Base-by-base conservation (phyloP, 2,888 invertebrate genomes). In the Philereme transversata region DNA sequence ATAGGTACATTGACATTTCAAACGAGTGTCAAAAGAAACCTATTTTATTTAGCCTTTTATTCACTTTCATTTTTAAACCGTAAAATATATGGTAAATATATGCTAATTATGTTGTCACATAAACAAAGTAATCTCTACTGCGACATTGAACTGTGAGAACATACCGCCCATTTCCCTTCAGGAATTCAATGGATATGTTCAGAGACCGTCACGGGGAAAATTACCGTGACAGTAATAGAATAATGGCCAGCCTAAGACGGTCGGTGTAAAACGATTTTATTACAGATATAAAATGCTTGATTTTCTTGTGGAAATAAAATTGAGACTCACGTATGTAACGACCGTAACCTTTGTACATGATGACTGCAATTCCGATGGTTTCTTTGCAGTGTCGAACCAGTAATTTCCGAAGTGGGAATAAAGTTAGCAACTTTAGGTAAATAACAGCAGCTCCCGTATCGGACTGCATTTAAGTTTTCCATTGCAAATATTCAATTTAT, bases 81-180 rank as follows among this genome's bases (percentile, higher is more conserved):
- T 22, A 22, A 22, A 22, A 22, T 22, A 22, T 22, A 22, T 22
- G 22, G 22, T 22, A 22, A 1, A 2, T 22, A 22, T 22, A n/a
- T n/a, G n/a, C n/a, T n/a, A n/a, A n/a, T n/a, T n/a, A n/a, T n/a
- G n/a, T n/a, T 38, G 38, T 40, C 34, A 54, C 40, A 47, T 46
- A 40, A 35, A 41, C 7, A 45, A n/a, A 11, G 45, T 36, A 35
- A 49, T 5, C 8, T 22, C 36, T 51, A 47, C 38, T 53, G 47
- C 61, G 65, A 70, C 66, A 67, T 71, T 72, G 65, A 61, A 62
- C 66, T 72, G 75, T 80, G 78, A 72, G 77, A 81, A 75, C 60
- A 44, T 38, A 61, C 69, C 76, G 69, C 72, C 74, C 70, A 77
- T 78, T 72, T 80, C 74, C 73, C 67, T 71, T 73, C 33, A 4